Conservation (phyloP, 1,140 invertebrate species). For the Drosophila nasuta region DNA sequence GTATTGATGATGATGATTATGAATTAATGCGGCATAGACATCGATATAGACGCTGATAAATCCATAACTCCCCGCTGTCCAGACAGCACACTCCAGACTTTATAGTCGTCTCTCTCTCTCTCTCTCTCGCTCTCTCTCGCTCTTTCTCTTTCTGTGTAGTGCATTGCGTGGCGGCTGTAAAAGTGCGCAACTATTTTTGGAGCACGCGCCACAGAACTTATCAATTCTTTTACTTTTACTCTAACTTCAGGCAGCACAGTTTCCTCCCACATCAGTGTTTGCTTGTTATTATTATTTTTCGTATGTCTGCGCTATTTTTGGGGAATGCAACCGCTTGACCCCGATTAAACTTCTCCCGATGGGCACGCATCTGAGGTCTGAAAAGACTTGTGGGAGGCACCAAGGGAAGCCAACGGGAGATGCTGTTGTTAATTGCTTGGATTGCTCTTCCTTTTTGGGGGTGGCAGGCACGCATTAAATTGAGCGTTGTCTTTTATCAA, state of each 20-base stretch:
- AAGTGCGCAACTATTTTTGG: constrained; percentile 50
- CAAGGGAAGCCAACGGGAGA: neutral
- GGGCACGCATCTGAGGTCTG: constrained; percentile 10
- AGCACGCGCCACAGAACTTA: constrained; percentile 46
- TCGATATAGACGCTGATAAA: constrained; percentile 4
- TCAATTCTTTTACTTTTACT: constrained; percentile 43
- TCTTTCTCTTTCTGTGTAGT: constrained; percentile 3
- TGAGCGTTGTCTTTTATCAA: constrained; percentile 55
- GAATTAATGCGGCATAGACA: constrained; percentile 67
- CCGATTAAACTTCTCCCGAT: constrained; percentile 70
- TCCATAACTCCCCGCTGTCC: constrained; percentile 3
- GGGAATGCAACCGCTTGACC: constrained; percentile 76
- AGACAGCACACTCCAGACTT: neutral
- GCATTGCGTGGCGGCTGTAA: constrained; percentile 13
- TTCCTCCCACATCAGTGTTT: neutral
- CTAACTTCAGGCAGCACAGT: constrained; percentile 10
- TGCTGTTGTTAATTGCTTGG: constrained; percentile 28
- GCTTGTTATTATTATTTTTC: constrained; percentile 61
- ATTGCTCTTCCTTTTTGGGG: constrained; percentile 19
- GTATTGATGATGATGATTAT: constrained; percentile 48
- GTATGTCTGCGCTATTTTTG: constrained; percentile 70
- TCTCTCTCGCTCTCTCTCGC: too few relatives aligned
- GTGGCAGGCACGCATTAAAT: constrained; percentile 33
- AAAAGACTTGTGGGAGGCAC: neutral
- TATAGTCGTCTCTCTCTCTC: neutral